A percentile compares a stretch with the other conserved stretches of the same genome.
These are phyloP conservation scores for Argyresthia goedartella DNA, from an alignment of 2,888 invertebrate species.

Conservation along the genomic window DNA sequence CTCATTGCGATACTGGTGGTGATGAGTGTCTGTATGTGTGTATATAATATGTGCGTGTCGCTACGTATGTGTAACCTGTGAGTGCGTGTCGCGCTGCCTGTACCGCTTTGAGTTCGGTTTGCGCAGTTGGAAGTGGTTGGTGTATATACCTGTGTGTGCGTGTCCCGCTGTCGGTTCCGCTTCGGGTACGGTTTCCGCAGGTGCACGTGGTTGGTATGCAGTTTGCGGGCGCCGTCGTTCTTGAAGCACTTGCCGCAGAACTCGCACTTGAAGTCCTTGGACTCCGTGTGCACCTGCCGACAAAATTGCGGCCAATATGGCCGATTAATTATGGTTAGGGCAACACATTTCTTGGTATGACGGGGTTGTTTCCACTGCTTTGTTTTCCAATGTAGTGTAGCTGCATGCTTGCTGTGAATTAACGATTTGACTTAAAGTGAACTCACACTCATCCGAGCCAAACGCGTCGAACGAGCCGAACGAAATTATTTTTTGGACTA, in stretches of 20 bases:
- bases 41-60: no score
- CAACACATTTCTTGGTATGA: no score
- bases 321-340: not conserved
- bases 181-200: conserved; percentile 9
- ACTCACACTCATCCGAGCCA: no score
- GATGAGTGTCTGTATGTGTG: no score
- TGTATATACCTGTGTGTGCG: conserved; percentile 3
- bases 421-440: no score
- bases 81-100: not conserved
- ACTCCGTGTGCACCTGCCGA: conserved; percentile 3
- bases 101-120: not conserved
- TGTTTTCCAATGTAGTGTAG: no score
- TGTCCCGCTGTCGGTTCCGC: conserved; percentile 3
- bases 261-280: conserved; percentile 5
- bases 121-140: not conserved
- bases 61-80: no score
- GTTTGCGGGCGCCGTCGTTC: conserved; percentile 1
- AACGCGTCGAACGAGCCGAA: no score
- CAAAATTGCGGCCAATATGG: not conserved
- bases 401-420: no score
- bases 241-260: conserved; percentile 5
- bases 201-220: conserved; percentile 9
- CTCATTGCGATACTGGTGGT: no score
- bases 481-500: no score
- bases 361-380: no score